Evolutionary conservation across 2,113 vertebrate genomes (phyloP).

Genomic region (Heloderma charlesbogerti): DNA sequence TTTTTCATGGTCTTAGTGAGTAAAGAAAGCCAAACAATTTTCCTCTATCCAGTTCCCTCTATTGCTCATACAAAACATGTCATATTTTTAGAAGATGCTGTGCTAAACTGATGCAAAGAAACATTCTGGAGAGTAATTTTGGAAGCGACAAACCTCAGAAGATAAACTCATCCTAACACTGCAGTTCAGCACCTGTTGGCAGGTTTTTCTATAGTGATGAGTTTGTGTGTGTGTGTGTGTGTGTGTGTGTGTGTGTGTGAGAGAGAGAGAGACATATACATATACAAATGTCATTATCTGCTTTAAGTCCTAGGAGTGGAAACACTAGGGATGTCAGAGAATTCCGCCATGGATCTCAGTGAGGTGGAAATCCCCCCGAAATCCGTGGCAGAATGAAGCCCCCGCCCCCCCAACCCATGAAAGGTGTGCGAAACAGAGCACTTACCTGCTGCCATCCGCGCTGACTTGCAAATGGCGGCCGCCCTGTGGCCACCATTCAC

Average conservation of each 20-base stretch:
- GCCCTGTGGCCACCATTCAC: no score
- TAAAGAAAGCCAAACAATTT: slow-evolving; percentile 55
- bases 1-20: not conserved
- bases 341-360: no score
- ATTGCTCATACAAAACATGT: slow-evolving; percentile 48
- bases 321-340: no score
- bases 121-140: slow-evolving; percentile 14
- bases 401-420: no score
- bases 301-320: not conserved
- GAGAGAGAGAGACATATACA: not conserved
- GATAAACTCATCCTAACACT: not conserved
- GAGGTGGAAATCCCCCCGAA: no score
- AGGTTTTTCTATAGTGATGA: not conserved
- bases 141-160: slow-evolving; percentile 7
- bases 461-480: no score
- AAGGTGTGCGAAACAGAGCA: no score
- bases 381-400: no score
- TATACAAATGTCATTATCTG: not conserved
- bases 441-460: no score
- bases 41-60: slow-evolving; percentile 28
- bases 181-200: not conserved
- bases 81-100: slow-evolving; percentile 55
- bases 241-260: not conserved
- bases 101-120: slow-evolving; percentile 9
- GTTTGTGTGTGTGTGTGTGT: not conserved